Percentiles rank a stretch among this genome's conserved stretches.
phyloP scores from a whole-genome alignment of 2,113 vertebrate species.

The Spea multiplicata region DNA sequence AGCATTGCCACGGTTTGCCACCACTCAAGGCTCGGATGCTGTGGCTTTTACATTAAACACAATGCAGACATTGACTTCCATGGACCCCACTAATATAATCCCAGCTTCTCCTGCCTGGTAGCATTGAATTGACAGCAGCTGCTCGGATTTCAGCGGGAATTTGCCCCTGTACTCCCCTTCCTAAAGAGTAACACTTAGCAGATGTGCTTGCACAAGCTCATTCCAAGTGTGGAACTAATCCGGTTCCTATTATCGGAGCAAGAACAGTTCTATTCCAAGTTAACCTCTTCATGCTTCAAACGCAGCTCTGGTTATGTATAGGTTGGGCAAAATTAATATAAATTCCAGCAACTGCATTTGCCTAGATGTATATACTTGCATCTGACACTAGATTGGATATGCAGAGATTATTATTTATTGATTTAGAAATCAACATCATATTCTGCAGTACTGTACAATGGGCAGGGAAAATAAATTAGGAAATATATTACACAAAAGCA shows the following conservation, averaged over 20 bases:
- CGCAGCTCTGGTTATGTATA: no score
- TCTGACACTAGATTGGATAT: no score
- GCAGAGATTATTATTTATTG: no score
- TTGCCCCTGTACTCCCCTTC: background rate
- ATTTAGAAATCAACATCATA: no score
- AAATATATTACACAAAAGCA: no score
- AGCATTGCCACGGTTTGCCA: background rate
- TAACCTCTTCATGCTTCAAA: slow-evolving; percentile 6
- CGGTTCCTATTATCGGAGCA: background rate
- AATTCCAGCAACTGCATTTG: no score
- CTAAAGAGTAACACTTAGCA: slow-evolving; percentile 31
- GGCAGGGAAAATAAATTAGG: no score
- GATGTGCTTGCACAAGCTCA: slow-evolving; percentile 28
- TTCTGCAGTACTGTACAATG: no score
- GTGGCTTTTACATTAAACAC: background rate
- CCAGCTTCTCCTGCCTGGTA: slow-evolving; percentile 1
- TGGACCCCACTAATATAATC: background rate
- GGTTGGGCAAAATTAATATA: no score
- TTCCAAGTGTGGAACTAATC: slow-evolving; percentile 20
- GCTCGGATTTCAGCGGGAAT: slow-evolving; percentile 32
- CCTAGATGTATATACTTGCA: no score
- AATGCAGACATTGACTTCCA: slow-evolving; percentile 1
- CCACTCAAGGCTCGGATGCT: background rate
- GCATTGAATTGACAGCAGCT: slow-evolving; percentile 17
- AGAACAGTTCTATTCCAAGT: slow-evolving; percentile 9